These are phyloP conservation scores for Pangasianodon hypophthalmus DNA, from an alignment of 2,113 vertebrate genomes.

Conservation along the genomic window DNA sequence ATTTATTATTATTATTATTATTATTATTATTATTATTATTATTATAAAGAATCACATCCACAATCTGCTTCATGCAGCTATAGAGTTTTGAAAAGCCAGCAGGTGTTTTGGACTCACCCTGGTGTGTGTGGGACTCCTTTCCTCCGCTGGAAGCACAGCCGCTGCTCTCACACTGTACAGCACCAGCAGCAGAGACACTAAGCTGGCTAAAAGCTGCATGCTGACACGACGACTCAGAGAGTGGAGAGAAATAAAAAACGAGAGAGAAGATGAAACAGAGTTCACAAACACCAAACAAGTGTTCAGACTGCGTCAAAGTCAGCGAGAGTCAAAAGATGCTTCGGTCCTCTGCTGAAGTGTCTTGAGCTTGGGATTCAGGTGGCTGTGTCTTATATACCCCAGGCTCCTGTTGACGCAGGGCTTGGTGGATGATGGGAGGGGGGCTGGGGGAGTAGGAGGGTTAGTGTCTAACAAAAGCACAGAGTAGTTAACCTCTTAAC, in stretches of 20 bases:
- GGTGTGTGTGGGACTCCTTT: slow-evolving; percentile 72
- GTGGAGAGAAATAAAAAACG: slow-evolving; percentile 51
- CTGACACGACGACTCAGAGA: slow-evolving; percentile 62
- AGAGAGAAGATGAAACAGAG: slow-evolving; percentile 46
- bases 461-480: slow-evolving; percentile 68
- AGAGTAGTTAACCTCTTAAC: slow-evolving; percentile 68
- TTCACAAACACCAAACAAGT: slow-evolving; percentile 35
- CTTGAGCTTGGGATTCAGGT: slow-evolving; percentile 67
- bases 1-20: neutral
- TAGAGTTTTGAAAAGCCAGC: neutral
- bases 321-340: slow-evolving; percentile 36
- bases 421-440: slow-evolving; percentile 65
- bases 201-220: slow-evolving; percentile 80
- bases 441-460: slow-evolving; percentile 56
- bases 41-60: neutral
- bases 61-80: neutral
- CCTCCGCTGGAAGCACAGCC: slow-evolving; percentile 79
- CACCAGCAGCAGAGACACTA: slow-evolving; percentile 80
- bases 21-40: slow-evolving; percentile 6
- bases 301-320: slow-evolving; percentile 30
- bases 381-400: slow-evolving; percentile 75
- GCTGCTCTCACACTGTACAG: slow-evolving; percentile 78
- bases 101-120: slow-evolving; percentile 76
- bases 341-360: slow-evolving; percentile 65
- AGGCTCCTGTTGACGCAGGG: slow-evolving; percentile 71